Percentiles rank a stretch among this genome's conserved stretches.
Conservation (phyloP, 2,888 invertebrate species). For the Hirtodrosophila alboralis region DNA sequence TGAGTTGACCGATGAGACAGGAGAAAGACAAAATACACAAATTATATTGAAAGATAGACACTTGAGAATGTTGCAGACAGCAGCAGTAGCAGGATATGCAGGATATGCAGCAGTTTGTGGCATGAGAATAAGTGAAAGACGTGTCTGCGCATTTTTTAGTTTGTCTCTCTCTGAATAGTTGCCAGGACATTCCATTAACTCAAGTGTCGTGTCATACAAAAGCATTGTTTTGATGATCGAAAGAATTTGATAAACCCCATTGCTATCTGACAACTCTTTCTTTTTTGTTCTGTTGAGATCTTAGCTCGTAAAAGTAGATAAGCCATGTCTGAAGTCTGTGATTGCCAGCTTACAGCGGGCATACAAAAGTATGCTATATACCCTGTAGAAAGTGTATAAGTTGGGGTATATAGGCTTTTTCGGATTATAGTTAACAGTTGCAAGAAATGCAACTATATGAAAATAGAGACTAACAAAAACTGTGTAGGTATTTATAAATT, state of each 20-base stretch:
- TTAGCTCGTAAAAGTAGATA: slow-evolving; percentile 36
- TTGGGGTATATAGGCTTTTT: background rate
- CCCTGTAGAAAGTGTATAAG: background rate
- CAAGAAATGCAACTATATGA: too few species aligned
- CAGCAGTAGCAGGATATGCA: slow-evolving; percentile 5
- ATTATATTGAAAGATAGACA: slow-evolving; percentile 35
- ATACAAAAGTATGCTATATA: slow-evolving; percentile 20
- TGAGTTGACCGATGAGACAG: slow-evolving; percentile 8
- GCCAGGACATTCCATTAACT: slow-evolving; percentile 13
- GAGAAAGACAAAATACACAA: slow-evolving; percentile 18
- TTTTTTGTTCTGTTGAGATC: slow-evolving; percentile 44
- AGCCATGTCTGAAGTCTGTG: slow-evolving; percentile 42
- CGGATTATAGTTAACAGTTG: too few species aligned
- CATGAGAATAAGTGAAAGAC: slow-evolving; percentile 18
- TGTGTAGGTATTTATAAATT: too few species aligned
- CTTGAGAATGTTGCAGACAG: slow-evolving; percentile 35
- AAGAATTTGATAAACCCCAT: slow-evolving; percentile 32
- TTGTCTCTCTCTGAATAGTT: slow-evolving; percentile 10
- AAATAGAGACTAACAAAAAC: too few species aligned
- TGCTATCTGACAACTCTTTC: slow-evolving; percentile 55
- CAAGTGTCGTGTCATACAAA: slow-evolving; percentile 19
- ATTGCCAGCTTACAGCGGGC: slow-evolving; percentile 15
- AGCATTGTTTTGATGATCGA: slow-evolving; percentile 33
- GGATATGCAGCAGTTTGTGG: too few species aligned
- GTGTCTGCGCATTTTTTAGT: slow-evolving; percentile 61